These are phyloP conservation scores for Drosophila aff. DNA, from an alignment of 1,140 invertebrate genomes.

Conservation along the genomic window DNA sequence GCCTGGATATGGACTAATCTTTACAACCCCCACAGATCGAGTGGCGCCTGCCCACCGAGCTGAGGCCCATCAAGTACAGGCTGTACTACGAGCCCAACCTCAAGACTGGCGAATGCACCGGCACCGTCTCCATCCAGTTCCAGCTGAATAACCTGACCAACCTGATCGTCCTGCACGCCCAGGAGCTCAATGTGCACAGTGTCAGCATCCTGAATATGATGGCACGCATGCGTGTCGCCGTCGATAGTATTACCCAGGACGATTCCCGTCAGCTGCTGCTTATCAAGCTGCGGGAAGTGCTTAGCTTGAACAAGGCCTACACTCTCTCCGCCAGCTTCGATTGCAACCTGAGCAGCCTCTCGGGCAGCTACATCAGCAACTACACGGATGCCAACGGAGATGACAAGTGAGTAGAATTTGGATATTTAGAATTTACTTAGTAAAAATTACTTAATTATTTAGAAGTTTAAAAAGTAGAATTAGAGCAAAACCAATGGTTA, in stretches of 20 bases:
- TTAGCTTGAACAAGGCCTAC: conserved; percentile 62
- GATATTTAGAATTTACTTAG: not conserved
- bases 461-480: no score
- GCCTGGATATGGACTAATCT: conserved; percentile 55
- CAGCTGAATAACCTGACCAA: conserved; percentile 86
- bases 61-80: conserved; percentile 91
- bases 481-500: fast-evolving
- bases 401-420: conserved; percentile 59
- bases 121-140: conserved; percentile 90
- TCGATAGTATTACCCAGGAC: conserved; percentile 53
- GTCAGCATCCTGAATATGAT: conserved; percentile 79
- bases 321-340: conserved; percentile 66
- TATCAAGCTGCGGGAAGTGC: conserved; percentile 64
- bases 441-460: not conserved
- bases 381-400: conserved; percentile 46
- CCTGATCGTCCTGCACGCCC: conserved; percentile 90
- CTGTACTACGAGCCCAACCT: conserved; percentile 91
- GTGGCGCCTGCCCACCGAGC: conserved; percentile 88
- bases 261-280: conserved; percentile 56
- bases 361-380: conserved; percentile 64
- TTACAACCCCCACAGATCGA: conserved; percentile 65
- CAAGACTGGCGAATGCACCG: conserved; percentile 87
- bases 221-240: conserved; percentile 75
- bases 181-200: conserved; percentile 77
- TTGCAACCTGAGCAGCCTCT: conserved; percentile 53